Evolutionary conservation across 1,140 invertebrate genomes (phyloP).

Genomic region (Schlechtendalia chinensis): DNA sequence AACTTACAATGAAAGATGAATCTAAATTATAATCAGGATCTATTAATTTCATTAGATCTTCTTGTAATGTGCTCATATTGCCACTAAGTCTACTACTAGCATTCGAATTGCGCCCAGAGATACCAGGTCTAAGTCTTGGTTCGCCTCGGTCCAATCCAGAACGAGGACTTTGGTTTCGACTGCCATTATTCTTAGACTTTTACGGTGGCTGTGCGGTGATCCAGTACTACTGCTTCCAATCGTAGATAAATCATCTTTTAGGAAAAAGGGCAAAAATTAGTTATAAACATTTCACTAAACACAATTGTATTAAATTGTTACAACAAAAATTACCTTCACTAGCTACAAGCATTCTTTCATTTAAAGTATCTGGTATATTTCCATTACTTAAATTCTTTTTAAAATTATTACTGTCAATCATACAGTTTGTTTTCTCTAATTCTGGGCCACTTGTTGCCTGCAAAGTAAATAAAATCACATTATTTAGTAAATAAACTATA

Average conservation of each 20-base stretch:
- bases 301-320: background rate
- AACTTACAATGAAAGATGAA: conserved; percentile 34
- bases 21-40: conserved; percentile 69
- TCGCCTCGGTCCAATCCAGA: conserved; percentile 60
- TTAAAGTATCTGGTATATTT: conserved; percentile 43
- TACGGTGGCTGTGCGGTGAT: conserved; percentile 36
- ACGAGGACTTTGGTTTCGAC: conserved; percentile 59
- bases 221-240: conserved; percentile 46
- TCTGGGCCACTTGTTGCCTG: conserved; percentile 35
- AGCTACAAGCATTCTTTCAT: conserved; percentile 38
- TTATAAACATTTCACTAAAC: background rate
- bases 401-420: conserved; percentile 24
- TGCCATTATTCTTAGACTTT: conserved; percentile 53
- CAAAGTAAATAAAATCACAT: background rate
- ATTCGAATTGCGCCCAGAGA: conserved; percentile 57
- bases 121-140: conserved; percentile 59
- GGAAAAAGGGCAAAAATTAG: no score
- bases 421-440: conserved; percentile 30
- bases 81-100: conserved; percentile 62
- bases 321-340: conserved; percentile 37
- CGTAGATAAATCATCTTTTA: conserved; percentile 41
- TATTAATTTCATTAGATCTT: conserved; percentile 85
- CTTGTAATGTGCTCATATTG: conserved; percentile 73
- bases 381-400: conserved; percentile 45
- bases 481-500: no score